Evolutionary conservation across 2,888 invertebrate genomes (phyloP).

Genomic region (Microdon myrmicae): DNA sequence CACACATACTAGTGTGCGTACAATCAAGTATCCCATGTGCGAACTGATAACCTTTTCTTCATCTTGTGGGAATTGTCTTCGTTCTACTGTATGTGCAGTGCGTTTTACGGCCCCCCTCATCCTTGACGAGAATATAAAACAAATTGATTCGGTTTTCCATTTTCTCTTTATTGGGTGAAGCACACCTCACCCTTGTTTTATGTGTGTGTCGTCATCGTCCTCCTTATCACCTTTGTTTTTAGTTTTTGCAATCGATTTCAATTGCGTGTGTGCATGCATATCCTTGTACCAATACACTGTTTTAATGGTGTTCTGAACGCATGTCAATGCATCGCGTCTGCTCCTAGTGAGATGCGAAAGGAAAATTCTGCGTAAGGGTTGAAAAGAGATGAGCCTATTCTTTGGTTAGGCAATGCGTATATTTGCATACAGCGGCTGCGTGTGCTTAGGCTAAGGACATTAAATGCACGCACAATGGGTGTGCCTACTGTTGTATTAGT

Average conservation of each 20-base stretch:
- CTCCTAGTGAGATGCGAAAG: slow-evolving; percentile 20
- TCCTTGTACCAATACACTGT: slow-evolving; percentile 21
- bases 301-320: slow-evolving; percentile 38
- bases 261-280: slow-evolving; percentile 17
- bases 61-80: slow-evolving; percentile 22
- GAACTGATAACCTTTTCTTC: slow-evolving; percentile 13
- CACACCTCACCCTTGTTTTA: slow-evolving; percentile 20
- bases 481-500: slow-evolving; percentile 27
- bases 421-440: slow-evolving; percentile 52
- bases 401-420: slow-evolving; percentile 27
- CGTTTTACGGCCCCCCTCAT: slow-evolving; percentile 40
- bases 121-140: slow-evolving; percentile 19
- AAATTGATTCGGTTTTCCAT: slow-evolving; percentile 23
- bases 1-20: slow-evolving; percentile 42
- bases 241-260: slow-evolving; percentile 8
- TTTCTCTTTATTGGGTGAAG: background rate
- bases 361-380: slow-evolving; percentile 41
- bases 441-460: slow-evolving; percentile 35
- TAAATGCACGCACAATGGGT: slow-evolving; percentile 48
- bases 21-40: background rate
- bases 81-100: slow-evolving; percentile 23
- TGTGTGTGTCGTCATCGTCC: slow-evolving; percentile 1
- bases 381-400: slow-evolving; percentile 14
- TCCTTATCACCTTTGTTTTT: slow-evolving; percentile 28
- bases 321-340: slow-evolving; percentile 48